Conservation (phyloP, 2,888 invertebrate species). For the Xestia rhomboidea region DNA sequence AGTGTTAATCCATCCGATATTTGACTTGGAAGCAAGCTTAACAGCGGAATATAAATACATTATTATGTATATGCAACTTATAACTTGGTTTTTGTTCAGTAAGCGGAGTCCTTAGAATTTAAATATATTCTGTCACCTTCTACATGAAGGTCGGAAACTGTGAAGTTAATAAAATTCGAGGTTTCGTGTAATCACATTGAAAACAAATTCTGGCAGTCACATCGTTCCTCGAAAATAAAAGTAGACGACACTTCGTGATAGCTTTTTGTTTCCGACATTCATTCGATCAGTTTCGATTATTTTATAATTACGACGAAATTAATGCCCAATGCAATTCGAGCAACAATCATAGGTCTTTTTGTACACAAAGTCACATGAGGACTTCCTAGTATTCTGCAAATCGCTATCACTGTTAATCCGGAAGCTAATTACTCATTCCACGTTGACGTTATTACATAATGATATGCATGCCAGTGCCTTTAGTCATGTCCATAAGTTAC, state of each 20-base stretch:
- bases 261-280: slow-evolving; percentile 21
- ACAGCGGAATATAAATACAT: slow-evolving; percentile 4
- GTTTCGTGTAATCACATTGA: slow-evolving; percentile 35
- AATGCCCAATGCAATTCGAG: background rate
- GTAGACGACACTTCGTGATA: slow-evolving; percentile 4
- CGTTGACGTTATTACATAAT: slow-evolving; percentile 25
- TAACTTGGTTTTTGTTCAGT: slow-evolving; percentile 14
- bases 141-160: slow-evolving; percentile 37
- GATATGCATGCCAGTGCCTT: background rate
- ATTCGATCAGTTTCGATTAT: slow-evolving; percentile 20
- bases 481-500: slow-evolving; percentile 49
- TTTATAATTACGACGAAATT: background rate
- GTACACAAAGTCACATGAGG: background rate
- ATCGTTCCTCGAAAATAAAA: slow-evolving; percentile 23
- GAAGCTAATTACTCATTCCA: slow-evolving; percentile 36
- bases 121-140: slow-evolving; percentile 46
- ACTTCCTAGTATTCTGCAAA: background rate
- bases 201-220: slow-evolving; percentile 46
- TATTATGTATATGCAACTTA: background rate
- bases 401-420: slow-evolving; percentile 19
- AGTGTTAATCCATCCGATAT: slow-evolving; percentile 21
- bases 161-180: slow-evolving; percentile 48
- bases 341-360: background rate
- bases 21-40: slow-evolving; percentile 15
- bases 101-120: slow-evolving; percentile 41